Evolutionary conservation across 2,888 invertebrate genomes (phyloP), one percentile per base, ranked within the genome.

Genomic region (Diplolepis rosae): DNA sequence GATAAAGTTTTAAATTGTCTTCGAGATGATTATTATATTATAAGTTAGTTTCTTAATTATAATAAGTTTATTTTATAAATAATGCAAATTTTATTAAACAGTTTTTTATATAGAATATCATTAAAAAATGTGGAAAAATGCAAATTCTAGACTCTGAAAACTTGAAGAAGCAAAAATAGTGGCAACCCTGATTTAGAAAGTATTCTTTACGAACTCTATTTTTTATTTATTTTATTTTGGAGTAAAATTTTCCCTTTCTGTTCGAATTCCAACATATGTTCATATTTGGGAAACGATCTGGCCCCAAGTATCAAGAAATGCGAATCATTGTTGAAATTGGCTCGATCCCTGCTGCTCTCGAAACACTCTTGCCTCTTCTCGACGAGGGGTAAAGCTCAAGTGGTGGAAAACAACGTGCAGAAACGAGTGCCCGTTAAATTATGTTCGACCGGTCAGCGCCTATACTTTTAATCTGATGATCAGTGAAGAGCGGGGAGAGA

Each of bases 391-490:
- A 50, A 50, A 9, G 50, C 50, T 50, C 24, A 13, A 73, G 56
- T 67, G 61, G 65, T 72, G 66, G 69, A 72, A 74, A 74, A 69
- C 61, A 71, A 68, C 45, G 50, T 68, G 74, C 71, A 48, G 66
- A 42, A 50, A 35, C 65, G 69, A 56, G 54, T 51, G 70, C 69
- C 71, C 72, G 70, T 74, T 74, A 70, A 77, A 75, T 75, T 70
- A 76, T 75, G 73, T 75, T 75, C 61, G 70, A 73, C 69, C 76
- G 74, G 73, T 66, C 71, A 65, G 66, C 52, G 72, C 65, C 69
- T 45, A 78, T 74, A 68, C 79, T 77, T 78, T 77, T 76, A 78
- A 79, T 79, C 72, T 67, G 50, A 52, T 69, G 71, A 74, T 72
- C 74, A 50, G 50, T 15, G 13, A 39, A 39, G 39, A 39, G 48